phyloP scores from a whole-genome alignment of 2,113 vertebrate species.

The Ginglymostoma cirratum region DNA sequence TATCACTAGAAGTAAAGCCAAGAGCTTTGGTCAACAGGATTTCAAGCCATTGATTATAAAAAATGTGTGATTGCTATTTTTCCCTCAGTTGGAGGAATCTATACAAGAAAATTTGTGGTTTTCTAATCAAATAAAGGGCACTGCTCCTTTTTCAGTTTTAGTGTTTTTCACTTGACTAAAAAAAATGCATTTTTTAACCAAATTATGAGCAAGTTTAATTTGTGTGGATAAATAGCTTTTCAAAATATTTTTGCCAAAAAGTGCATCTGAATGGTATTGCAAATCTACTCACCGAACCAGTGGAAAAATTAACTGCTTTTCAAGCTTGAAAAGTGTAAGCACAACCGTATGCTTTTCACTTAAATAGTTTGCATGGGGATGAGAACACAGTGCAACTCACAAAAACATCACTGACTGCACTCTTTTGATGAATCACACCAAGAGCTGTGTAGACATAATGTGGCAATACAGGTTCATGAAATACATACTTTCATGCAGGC shows the following conservation, averaged over 20 bases:
- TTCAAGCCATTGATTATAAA: not conserved
- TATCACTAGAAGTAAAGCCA: too few relatives aligned
- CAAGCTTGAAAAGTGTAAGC: not conserved
- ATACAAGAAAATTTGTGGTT: not conserved
- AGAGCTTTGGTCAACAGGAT: too few relatives aligned
- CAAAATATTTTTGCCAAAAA: not conserved
- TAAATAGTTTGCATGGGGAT: not conserved
- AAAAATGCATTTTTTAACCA: not conserved
- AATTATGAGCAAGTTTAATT: not conserved
- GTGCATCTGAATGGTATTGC: not conserved
- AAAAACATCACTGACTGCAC: not conserved
- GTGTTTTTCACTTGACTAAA: not conserved
- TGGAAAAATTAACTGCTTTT: not conserved
- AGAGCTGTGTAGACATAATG: not conserved
- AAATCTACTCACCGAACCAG: not conserved
- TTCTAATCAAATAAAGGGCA: not conserved
- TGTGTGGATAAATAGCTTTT: not conserved
- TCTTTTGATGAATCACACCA: not conserved
- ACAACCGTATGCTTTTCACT: not conserved
- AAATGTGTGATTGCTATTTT: not conserved
- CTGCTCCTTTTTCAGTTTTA: not conserved
- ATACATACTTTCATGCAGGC: not conserved
- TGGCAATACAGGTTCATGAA: not conserved
- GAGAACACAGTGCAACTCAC: not conserved
- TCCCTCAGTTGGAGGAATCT: not conserved